Conservation (phyloP, 2,797 vertebrate genomes). For the Chiroxiphia lanceolata region DNA sequence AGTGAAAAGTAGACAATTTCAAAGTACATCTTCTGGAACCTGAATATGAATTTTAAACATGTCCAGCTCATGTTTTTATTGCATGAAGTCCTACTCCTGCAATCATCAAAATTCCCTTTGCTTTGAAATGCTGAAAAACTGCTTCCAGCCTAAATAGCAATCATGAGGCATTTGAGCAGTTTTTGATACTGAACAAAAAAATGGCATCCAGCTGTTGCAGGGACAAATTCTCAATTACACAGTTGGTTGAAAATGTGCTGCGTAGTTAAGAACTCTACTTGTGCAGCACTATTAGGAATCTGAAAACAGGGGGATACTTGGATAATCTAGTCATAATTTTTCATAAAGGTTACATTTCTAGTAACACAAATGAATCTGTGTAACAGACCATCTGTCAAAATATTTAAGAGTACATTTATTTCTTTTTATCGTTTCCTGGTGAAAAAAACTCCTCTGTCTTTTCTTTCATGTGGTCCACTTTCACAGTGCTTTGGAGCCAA, state of each 20-base stretch:
- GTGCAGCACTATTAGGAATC: background rate
- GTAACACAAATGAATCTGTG: background rate
- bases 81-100: background rate
- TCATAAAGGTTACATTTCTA: background rate
- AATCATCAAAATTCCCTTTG: background rate
- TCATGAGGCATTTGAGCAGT: conserved; percentile 7
- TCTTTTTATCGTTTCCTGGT: background rate
- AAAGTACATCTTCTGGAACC: background rate
- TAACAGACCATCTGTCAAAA: background rate
- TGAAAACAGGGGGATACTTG: background rate
- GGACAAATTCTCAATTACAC: conserved; percentile 62
- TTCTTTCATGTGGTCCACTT: background rate
- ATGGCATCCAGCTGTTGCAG: conserved; percentile 44
- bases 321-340: background rate
- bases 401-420: background rate
- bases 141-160: conserved; percentile 44
- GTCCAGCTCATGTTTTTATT: background rate
- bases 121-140: conserved; percentile 33
- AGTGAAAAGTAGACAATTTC: background rate
- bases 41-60: background rate
- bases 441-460: background rate
- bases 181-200: conserved; percentile 54
- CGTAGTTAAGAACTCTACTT: background rate
- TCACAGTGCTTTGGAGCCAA: background rate
- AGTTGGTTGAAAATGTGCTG: conserved; percentile 34